Evolutionary conservation across 2,113 vertebrate species (phyloP), one percentile per base, ranked within the genome.

Genomic region (Rhabdornis inornatus): DNA sequence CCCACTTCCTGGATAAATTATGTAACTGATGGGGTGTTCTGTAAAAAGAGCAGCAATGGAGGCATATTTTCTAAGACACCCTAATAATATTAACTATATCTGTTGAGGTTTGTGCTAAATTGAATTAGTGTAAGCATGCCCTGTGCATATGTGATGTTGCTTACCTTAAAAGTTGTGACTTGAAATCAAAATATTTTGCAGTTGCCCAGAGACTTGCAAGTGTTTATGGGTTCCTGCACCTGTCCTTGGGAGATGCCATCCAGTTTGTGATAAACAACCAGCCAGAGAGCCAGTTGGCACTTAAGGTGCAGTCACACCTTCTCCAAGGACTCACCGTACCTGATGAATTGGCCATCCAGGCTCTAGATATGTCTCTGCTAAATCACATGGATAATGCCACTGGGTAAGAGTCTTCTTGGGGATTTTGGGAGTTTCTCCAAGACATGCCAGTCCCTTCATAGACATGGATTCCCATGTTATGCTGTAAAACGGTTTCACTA

Each of bases 361-460:
- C 99, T 95, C 97, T 99, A 65, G 98, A 99, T 76, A 96, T 98
- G 89, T 97, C 96, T 27, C 95, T 99, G 90, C 98, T 99, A 98
- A 97, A 98, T 61, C 94, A 95, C 1, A 60, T 94, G 42, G 99
- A 99, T 91, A 98, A 90, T 60, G 98, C 96, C 11, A 49, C 92
- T 2, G 98, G 98, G 98, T 98, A 95, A 95, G 97, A 75, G 61
- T 35, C 28, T 65, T 68, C 21, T 64, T 56, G 70, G 35, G 64
- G 3, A 52, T 74, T 68, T 91, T 0, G 2, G 31, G 28, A 1
- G 2, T 44, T 86, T 85, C 64, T 68, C 28, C 31, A 77, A 35
- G 28, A 44, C 15, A 11, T 17, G n/a, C 30, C 28, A 82, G 52
- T 84, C 37, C 28, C 47, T 80, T 83, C 83, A 33, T 2, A 78